phyloP scores from a whole-genome alignment of 2,888 invertebrate genomes.

The Callyntrura guangdongensis region DNA sequence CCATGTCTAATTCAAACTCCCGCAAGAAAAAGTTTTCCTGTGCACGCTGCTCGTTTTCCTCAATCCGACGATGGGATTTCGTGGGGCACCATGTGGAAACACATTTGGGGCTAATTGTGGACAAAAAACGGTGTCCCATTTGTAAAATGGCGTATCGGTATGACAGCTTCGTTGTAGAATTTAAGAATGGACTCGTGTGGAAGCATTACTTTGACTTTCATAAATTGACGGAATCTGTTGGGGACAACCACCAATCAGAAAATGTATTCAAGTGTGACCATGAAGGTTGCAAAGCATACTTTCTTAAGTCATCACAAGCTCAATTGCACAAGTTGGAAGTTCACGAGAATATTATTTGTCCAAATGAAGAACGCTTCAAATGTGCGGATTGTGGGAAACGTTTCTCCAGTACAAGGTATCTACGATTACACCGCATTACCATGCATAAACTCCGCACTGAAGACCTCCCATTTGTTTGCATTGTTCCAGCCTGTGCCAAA shows the following conservation, averaged over 20 bases:
- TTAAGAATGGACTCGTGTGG: background rate
- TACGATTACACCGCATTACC: background rate
- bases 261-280: background rate
- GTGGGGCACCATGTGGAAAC: background rate
- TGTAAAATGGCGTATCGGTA: background rate
- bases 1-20: background rate
- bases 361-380: background rate
- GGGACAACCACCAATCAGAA: background rate
- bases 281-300: background rate
- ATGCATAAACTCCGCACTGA: background rate
- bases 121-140: conserved; percentile 9
- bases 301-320: background rate
- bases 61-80: background rate
- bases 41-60: background rate
- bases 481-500: background rate
- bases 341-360: background rate
- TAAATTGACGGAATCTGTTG: too few relatives aligned
- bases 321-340: background rate
- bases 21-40: background rate
- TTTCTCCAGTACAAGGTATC: background rate
- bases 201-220: background rate
- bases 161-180: background rate
- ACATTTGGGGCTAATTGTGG: background rate
- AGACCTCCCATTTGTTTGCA: conserved; percentile 23
- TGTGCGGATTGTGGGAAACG: background rate